Base-by-base conservation (phyloP, 2,888 invertebrate genomes). In the Drosophila phalerata region DNA sequence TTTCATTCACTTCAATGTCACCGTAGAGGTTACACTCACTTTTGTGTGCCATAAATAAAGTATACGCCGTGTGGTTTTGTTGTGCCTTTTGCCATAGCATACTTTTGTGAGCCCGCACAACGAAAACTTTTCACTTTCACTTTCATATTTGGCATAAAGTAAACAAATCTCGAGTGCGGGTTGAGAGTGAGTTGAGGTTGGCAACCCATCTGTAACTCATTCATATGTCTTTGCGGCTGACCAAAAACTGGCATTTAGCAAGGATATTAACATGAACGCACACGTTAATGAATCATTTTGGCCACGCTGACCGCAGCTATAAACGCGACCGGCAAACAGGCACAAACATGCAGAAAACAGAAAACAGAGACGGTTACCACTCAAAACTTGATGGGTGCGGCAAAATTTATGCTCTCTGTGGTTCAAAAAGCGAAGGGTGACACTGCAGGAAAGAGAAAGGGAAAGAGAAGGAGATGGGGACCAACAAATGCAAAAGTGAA, bases 201-300 rank as follows among this genome's bases (percentile, higher is more conserved):
- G 10, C n/a, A 56, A 34, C 19, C 25, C 40, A 51, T 42, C 32
- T 43, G 40, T 28, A 37, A 48, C 47, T 58, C 51, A 68, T 72
- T 79, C 64, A 48, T 47, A 61, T 71, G 52, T 40, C 30, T 38
- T 61, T 78, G 73, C 25, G 81, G 73, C 67, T 70, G 52, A 58
- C 71, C 67, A 69, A 51, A 77, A 75, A 71, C 60, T 64, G 68
- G 67, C 79, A 71, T 79, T 79, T 67, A 52, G 75, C 74, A 78
- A 70, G 70, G 53, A 78, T 84, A 81, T 82, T 78, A 78, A 84
- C 79, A 73, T 84, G 65, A 68, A 52, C 69, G 67, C 62, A 67
- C 57, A 77, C 69, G 75, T 75, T 81, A 87, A 85, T 87, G 85
- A 87, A 82, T 87, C 79, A 70, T 64, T 78, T 78, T 74, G 71